Base-by-base conservation (phyloP, 2,113 vertebrate genomes). In the Urocynchramus pylzowi region DNA sequence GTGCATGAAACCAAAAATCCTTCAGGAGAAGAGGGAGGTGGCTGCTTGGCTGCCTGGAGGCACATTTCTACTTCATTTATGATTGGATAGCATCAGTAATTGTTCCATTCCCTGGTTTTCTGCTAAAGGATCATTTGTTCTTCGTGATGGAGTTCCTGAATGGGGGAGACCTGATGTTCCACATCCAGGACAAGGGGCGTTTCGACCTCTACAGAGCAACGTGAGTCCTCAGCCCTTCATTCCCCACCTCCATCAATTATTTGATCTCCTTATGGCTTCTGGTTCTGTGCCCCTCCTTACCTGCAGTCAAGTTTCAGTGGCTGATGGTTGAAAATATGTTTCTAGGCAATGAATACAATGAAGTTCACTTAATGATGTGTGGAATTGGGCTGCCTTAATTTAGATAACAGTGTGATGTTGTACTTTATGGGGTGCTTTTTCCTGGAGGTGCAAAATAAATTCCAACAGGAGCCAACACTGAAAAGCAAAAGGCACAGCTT, bases 81-180 rank as follows among this genome's bases (percentile, higher is more conserved):
- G 7, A 18, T 12, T 65, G 53, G 59, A 23, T 30, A 21, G 23
- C 45, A 54, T 20, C 42, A 70, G 26, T 84, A 37, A 87, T 35
- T 74, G 74, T 61, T 94, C 31, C 35, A 14, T 78, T 82, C 17
- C 59, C 42, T 92, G 89, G 9, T 49, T 81, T 5, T 90, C 63
- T 80, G 45, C 87, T 22, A 56, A 89, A 99, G 99, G 99, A 99
- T 79, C 99, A 99, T 97, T 98, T 99, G 79, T 99, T 99, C 98
- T 99, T 99, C 15, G 99, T 99, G 74, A 99, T 99, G 99, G 99
- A 99, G 96, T 99, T 99, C 96, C 98, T 99, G 95, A 99, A 99
- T 1, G 99, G 99, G 41, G 99, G 99, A 57, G 99, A 99, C 88
- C 96, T 99, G 91, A 99, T 99, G 99, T 99, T 99, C 97, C 99